A percentile compares a stretch with the other conserved stretches of the same genome.
Evolutionary conservation across 53 echinoderm and acorn worm genomes (phyloP).

Genomic region (Patiria pectinifera): DNA sequence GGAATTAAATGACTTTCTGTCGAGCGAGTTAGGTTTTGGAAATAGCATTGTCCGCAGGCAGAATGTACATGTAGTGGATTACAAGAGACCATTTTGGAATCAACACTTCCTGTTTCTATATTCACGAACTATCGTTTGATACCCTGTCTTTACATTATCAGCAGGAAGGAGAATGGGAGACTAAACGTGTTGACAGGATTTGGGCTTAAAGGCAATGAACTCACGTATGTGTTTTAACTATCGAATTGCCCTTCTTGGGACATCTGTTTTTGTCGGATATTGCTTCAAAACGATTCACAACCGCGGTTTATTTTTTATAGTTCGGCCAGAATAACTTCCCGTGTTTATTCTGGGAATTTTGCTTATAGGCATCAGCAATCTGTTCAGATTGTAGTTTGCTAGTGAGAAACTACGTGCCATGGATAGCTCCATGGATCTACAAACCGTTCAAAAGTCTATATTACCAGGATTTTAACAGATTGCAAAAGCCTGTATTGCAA

Average conservation of each 20-base stretch:
- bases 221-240: background rate
- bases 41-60: constrained; percentile 7
- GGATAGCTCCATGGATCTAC: too few species aligned
- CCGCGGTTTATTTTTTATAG: too few species aligned
- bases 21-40: background rate
- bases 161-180: background rate
- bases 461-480: too few species aligned
- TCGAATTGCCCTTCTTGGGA: background rate
- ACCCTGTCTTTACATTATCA: background rate
- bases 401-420: too few species aligned
- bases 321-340: too few species aligned
- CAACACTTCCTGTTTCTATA: constrained; percentile 4
- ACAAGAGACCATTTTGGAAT: background rate
- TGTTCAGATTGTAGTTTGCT: too few species aligned
- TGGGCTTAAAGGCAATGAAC: background rate
- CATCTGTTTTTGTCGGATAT: background rate
- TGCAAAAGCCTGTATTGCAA: too few species aligned
- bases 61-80: background rate
- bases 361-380: too few species aligned
- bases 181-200: constrained; percentile 23
- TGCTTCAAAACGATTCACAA: background rate
- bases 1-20: constrained; percentile 34
- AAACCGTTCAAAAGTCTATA: too few species aligned
- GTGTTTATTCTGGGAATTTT: too few species aligned
- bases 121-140: background rate